These are phyloP conservation scores for Akabosia matsudoensis DNA, from an alignment of 1,140 invertebrate genomes.

Conservation along the genomic window DNA sequence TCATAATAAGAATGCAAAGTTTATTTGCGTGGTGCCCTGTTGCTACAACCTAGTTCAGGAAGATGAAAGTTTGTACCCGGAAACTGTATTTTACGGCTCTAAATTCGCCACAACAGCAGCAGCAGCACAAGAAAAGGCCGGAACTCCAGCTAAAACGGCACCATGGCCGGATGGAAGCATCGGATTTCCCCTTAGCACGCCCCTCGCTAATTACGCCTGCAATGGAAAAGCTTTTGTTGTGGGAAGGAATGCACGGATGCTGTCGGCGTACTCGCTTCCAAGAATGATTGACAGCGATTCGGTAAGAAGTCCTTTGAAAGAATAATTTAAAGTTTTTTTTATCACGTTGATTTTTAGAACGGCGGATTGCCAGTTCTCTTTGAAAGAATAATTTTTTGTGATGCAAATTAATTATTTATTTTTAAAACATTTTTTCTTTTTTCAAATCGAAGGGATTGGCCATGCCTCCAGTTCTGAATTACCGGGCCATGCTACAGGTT, in stretches of 20 bases:
- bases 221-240: conserved; percentile 54
- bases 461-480: conserved; percentile 60
- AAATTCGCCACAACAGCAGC: background rate
- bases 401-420: conserved; percentile 7
- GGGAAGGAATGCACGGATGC: conserved; percentile 76
- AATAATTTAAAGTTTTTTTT: too few relatives aligned
- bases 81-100: conserved; percentile 40
- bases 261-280: conserved; percentile 72
- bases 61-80: conserved; percentile 54
- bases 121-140: background rate
- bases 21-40: conserved; percentile 78
- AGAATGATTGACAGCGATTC: conserved; percentile 60
- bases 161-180: conserved; percentile 18
- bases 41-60: conserved; percentile 79
- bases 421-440: conserved; percentile 33
- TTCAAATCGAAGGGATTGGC: conserved; percentile 56
- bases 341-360: too few relatives aligned
- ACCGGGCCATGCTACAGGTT: conserved; percentile 70
- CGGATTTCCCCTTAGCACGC: conserved; percentile 27
- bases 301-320: too few relatives aligned
- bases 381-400: too few relatives aligned
- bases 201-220: background rate
- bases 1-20: conserved; percentile 54
- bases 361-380: too few relatives aligned
- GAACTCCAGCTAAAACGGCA: background rate